These are phyloP conservation scores for Branchellion lobata DNA, from an alignment of 2,888 invertebrate genomes.

Conservation along the genomic window DNA sequence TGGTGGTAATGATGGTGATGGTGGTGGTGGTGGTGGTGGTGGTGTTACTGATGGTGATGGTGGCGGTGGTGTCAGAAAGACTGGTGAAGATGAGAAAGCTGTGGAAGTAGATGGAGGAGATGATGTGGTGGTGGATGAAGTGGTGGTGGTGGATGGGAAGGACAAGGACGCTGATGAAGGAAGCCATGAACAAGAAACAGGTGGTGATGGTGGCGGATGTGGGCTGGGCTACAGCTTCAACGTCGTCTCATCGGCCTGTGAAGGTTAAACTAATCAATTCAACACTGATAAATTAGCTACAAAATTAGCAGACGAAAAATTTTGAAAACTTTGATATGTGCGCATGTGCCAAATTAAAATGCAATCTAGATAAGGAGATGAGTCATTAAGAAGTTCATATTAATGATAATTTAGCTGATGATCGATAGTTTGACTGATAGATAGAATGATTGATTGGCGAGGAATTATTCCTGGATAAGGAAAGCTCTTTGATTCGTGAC, in stretches of 20 bases:
- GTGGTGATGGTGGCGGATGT: background rate
- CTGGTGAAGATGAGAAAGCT: constrained; percentile 39
- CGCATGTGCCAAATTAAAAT: too few relatives aligned
- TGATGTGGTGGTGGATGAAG: background rate
- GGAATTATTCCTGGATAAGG: too few relatives aligned
- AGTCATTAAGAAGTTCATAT: too few relatives aligned
- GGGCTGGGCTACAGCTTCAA: background rate
- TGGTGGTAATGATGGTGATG: constrained; percentile 45
- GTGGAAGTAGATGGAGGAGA: constrained; percentile 25
- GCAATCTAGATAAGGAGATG: too few relatives aligned
- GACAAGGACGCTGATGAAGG: background rate
- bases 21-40: constrained; percentile 42
- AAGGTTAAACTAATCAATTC: background rate
- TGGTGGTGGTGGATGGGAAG: background rate
- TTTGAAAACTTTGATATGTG: too few relatives aligned
- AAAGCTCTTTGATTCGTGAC: too few relatives aligned
- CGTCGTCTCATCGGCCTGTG: background rate
- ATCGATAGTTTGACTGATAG: too few relatives aligned
- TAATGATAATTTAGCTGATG: too few relatives aligned
- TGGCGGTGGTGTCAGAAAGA: constrained; percentile 31
- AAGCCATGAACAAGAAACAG: background rate
- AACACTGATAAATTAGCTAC: too few relatives aligned
- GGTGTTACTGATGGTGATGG: constrained; percentile 43
- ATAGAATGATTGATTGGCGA: too few relatives aligned
- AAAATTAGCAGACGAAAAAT: too few relatives aligned